These are phyloP conservation scores for Zosterops lateralis DNA, from an alignment of 2,113 vertebrate species.

Conservation along the genomic window DNA sequence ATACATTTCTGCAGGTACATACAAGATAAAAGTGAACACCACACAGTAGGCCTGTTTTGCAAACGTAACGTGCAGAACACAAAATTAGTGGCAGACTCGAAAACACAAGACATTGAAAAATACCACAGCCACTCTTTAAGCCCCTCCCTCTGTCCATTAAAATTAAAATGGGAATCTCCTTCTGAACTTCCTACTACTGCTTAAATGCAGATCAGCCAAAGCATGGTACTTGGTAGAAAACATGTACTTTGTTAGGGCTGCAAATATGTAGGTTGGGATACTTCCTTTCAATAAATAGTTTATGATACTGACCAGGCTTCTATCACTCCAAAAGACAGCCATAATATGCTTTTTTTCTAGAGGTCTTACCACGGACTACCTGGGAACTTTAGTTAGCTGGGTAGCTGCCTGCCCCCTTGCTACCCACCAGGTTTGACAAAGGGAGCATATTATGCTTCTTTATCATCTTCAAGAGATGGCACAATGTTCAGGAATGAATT, in stretches of 20 bases:
- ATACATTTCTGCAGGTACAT: not conserved
- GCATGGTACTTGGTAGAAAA: not conserved
- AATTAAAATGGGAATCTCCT: not conserved
- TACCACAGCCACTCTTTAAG: not conserved
- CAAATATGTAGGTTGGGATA: not conserved
- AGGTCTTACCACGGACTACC: not conserved
- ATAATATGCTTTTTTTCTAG: not conserved
- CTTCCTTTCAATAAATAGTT: not conserved
- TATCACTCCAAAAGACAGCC: not conserved
- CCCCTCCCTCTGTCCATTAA: not conserved
- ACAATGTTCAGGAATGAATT: not conserved
- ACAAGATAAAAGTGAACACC: not conserved
- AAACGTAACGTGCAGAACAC: not conserved
- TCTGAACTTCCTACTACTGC: not conserved
- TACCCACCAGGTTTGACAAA: not conserved
- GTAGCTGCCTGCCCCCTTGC: not conserved
- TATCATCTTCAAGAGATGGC: not conserved
- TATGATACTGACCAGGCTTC: not conserved
- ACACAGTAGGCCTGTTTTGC: not conserved
- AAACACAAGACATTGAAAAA: not conserved
- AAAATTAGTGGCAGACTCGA: not conserved
- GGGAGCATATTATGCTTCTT: not conserved
- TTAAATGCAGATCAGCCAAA: not conserved
- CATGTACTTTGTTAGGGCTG: not conserved
- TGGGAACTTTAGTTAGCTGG: not conserved